Evolutionary conservation across 2,113 vertebrate genomes (phyloP).

Genomic region (Psilopsiagon aymara): DNA sequence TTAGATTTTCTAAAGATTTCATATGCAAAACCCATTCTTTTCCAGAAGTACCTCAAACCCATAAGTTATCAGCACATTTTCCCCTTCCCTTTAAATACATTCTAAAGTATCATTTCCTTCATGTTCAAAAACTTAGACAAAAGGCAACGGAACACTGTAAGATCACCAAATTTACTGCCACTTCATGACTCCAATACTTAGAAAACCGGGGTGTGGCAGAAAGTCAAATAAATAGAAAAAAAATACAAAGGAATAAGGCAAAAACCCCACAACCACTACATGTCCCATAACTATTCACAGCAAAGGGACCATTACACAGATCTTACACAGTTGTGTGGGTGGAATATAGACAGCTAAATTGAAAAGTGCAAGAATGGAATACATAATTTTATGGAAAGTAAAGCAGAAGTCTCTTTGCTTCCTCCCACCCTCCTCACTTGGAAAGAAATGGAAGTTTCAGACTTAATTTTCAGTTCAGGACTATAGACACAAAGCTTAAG

Average conservation of each 20-base stretch:
- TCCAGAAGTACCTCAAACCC: neutral
- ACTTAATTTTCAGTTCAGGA: neutral
- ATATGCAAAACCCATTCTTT: neutral
- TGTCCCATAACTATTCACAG: neutral
- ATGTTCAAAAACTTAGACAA: neutral
- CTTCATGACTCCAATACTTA: neutral
- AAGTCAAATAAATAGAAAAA: neutral
- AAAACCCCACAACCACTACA: neutral
- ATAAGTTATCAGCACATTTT: neutral
- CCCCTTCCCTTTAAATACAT: neutral
- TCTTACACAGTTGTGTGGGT: neutral
- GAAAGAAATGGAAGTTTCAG: neutral
- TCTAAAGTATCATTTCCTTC: neutral
- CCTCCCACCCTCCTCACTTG: rapidly evolving
- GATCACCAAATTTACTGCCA: neutral
- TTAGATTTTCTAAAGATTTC: neutral
- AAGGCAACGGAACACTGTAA: neutral
- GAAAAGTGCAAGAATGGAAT: neutral
- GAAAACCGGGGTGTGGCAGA: rapidly evolving
- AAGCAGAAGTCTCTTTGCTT: neutral
- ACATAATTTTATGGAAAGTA: neutral
- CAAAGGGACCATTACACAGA: neutral
- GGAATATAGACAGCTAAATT: neutral
- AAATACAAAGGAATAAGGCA: neutral
- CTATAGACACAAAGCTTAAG: neutral